Conservation (phyloP, 1,140 invertebrate species). For the Cherax destructor region DNA sequence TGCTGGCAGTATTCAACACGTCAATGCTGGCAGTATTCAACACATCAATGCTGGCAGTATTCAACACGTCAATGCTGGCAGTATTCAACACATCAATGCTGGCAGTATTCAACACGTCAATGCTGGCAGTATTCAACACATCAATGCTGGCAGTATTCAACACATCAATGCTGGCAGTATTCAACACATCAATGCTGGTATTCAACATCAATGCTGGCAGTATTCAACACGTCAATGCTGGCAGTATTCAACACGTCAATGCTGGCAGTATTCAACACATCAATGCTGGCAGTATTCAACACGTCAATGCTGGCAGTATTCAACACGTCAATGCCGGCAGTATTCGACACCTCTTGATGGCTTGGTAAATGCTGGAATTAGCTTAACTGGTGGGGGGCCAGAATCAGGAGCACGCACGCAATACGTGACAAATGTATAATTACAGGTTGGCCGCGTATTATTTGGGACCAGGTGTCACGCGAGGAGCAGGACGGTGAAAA, state of each 20-base stretch:
- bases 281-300: background rate
- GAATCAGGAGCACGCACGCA: background rate
- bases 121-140: too few relatives aligned
- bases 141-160: background rate
- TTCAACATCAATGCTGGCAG: background rate
- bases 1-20: background rate
- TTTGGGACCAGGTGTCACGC: background rate
- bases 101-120: background rate
- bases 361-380: constrained; percentile 1
- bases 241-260: too few relatives aligned
- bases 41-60: background rate
- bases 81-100: constrained; percentile 3
- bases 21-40: background rate
- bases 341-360: constrained; percentile 5
- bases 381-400: background rate
- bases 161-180: too few relatives aligned
- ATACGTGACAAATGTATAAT: constrained; percentile 11
- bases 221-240: background rate
- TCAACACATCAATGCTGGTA: background rate
- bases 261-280: background rate
- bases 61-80: background rate
- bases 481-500: background rate
- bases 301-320: background rate
- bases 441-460: background rate
- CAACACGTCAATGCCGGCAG: background rate